Conservation (phyloP, 2,797 vertebrate species). For the Urophycis tenuis region DNA sequence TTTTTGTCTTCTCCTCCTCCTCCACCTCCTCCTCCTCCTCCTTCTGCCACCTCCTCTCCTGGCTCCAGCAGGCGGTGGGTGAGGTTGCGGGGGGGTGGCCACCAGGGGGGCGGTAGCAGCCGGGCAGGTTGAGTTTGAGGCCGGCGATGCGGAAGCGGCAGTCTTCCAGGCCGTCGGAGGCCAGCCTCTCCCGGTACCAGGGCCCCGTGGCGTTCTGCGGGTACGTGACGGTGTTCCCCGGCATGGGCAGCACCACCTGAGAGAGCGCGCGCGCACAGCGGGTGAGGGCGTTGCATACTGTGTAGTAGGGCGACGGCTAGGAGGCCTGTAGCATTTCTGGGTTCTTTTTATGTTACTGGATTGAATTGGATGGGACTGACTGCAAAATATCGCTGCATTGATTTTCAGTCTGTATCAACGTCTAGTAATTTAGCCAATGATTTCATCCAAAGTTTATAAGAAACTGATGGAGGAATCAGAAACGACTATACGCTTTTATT, state of each 20-base stretch:
- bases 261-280: neutral
- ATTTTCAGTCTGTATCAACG: no score
- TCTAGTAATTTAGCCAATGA: no score
- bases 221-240: constrained; percentile 85
- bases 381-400: neutral
- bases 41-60: constrained; percentile 20
- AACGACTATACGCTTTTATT: no score
- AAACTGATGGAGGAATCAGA: no score
- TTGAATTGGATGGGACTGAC: neutral
- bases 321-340: neutral
- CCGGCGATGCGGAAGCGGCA: constrained; percentile 78
- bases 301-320: no score
- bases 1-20: constrained; percentile 11
- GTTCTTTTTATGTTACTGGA: neutral
- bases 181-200: constrained; percentile 83
- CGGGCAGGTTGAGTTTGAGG: constrained; percentile 87
- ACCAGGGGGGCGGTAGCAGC: constrained; percentile 85
- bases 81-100: constrained; percentile 78
- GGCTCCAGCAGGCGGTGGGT: constrained; percentile 64
- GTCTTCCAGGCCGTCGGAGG: constrained; percentile 71
- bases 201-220: constrained; percentile 78
- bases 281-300: neutral
- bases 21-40: constrained; percentile 18
- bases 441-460: no score
- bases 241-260: constrained; percentile 92